Percentiles rank a stretch among this genome's conserved stretches.
phyloP scores from a whole-genome alignment of 2,113 vertebrate genomes.

The Trichechus manatus region DNA sequence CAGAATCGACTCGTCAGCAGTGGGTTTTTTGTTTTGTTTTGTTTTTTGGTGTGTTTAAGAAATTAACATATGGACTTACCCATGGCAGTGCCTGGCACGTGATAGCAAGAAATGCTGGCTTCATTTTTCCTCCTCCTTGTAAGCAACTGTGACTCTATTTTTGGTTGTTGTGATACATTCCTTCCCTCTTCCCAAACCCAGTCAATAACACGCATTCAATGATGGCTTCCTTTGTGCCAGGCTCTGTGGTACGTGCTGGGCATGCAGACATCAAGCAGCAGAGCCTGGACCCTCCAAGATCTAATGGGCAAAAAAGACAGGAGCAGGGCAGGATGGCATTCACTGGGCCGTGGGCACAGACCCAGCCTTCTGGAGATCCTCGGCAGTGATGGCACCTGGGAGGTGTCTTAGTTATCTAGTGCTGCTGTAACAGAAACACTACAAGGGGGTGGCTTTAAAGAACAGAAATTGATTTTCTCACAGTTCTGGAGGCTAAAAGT shows the following conservation, averaged over 20 bases:
- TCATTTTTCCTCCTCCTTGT: not conserved
- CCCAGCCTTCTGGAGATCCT: not conserved
- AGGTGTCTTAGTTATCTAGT: not conserved
- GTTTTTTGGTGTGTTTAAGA: no score
- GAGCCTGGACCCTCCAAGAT: no score
- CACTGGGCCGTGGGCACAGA: rapidly evolving
- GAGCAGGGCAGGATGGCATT: no score
- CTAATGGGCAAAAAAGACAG: no score
- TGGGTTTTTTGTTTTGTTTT: no score
- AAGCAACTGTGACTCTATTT: not conserved
- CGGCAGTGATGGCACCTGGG: rapidly evolving
- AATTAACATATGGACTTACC: not conserved
- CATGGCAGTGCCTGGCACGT: rapidly evolving
- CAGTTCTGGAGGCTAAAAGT: no score
- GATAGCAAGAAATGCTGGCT: not conserved
- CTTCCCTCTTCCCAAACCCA: not conserved
- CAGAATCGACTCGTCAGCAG: no score
- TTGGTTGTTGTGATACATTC: not conserved
- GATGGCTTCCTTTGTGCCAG: no score
- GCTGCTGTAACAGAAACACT: no score
- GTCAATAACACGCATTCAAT: not conserved
- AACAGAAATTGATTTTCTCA: no score
- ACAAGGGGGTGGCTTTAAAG: no score
- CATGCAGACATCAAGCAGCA: rapidly evolving
- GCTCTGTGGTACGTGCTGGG: not conserved